These are phyloP conservation scores for Blomia tropicalis DNA, from an alignment of 2,888 invertebrate genomes.

Conservation along the genomic window DNA sequence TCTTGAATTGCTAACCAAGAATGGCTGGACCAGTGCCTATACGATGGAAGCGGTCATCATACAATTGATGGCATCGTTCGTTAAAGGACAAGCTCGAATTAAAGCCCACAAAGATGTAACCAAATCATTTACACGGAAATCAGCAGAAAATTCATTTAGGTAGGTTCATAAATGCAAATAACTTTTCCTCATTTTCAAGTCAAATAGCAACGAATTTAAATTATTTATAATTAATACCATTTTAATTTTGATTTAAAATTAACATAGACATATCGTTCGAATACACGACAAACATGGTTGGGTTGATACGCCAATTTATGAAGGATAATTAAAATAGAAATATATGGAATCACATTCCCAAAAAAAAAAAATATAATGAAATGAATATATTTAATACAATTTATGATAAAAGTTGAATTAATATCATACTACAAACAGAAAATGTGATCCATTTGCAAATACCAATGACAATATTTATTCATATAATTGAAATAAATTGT, in stretches of 20 bases:
- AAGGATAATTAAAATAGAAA: constrained; percentile 47
- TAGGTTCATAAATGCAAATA: neutral
- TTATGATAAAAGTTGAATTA: neutral
- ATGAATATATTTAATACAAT: neutral
- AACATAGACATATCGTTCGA: constrained; percentile 46
- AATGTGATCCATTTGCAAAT: no score
- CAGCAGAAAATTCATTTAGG: constrained; percentile 67
- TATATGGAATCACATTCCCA: neutral
- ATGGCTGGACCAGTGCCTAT: constrained; percentile 70
- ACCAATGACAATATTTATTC: no score
- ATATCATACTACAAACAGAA: neutral
- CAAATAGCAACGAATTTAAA: neutral
- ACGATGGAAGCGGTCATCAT: constrained; percentile 72
- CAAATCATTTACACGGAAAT: constrained; percentile 41
- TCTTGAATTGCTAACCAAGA: constrained; percentile 63
- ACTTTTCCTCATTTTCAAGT: neutral
- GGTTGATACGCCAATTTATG: constrained; percentile 70
- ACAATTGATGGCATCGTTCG: constrained; percentile 61
- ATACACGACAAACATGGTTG: constrained; percentile 80
- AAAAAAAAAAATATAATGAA: neutral
- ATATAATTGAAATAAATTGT: no score
- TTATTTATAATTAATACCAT: neutral
- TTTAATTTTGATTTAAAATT: neutral
- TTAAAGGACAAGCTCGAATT: constrained; percentile 63
- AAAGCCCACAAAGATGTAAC: constrained; percentile 56